Evolutionary conservation across 2,113 vertebrate species (phyloP).

Genomic region (Microtus montanus): DNA sequence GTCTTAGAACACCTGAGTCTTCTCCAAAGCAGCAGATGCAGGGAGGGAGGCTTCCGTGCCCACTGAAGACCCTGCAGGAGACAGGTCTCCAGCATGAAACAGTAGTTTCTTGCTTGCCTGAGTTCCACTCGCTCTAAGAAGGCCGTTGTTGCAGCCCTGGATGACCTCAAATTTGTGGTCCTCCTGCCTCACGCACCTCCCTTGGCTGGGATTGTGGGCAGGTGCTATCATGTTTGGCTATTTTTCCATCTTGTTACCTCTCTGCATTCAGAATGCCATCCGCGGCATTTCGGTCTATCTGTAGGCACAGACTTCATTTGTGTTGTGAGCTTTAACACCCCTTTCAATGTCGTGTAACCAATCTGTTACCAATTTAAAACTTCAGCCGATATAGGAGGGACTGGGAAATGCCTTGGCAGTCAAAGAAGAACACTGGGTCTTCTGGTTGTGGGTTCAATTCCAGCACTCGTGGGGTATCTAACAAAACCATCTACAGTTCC

Average conservation of each 20-base stretch:
- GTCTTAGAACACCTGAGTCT: background rate
- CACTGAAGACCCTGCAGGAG: background rate
- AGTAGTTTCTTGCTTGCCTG: background rate
- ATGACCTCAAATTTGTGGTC: background rate
- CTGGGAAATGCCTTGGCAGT: background rate
- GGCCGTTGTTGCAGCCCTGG: background rate
- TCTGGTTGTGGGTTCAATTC: background rate
- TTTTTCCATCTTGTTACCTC: background rate
- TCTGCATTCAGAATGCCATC: background rate
- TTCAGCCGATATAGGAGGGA: background rate
- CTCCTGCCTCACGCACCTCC: background rate
- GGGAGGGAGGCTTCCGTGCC: background rate
- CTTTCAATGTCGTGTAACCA: background rate
- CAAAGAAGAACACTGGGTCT: background rate
- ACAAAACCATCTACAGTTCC: background rate
- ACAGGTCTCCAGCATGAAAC: background rate
- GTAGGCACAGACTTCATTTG: background rate
- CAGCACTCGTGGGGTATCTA: background rate
- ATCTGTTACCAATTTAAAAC: background rate
- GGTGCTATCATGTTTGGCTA: background rate
- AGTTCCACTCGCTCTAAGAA: constrained; percentile 3
- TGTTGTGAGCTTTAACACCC: background rate
- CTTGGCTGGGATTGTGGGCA: background rate
- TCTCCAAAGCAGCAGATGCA: background rate
- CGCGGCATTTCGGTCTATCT: background rate